Evolutionary conservation across 2,888 invertebrate genomes (phyloP), one percentile per base, ranked within the genome.

Genomic region (Tetranychus truncatus): DNA sequence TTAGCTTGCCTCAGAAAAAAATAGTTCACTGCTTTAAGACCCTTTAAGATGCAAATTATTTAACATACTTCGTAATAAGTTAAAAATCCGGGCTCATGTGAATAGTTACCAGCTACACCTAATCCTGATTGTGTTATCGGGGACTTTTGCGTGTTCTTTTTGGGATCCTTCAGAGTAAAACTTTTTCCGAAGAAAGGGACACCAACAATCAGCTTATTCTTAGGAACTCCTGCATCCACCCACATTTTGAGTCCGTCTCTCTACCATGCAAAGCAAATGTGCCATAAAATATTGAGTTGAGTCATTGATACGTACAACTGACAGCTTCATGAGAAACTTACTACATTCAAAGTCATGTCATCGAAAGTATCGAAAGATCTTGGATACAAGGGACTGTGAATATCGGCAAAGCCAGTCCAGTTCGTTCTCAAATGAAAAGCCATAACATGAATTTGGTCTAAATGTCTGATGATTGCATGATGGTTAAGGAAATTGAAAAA

Each of bases 331-430:
- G 34, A 34, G 74, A 72, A 80, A 86, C 89, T 84, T 84, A 91
- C 92, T 82, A 93, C 92, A 82, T 93, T 93, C 45, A 93, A 86
- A 82, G 89, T 90, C 81, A 91, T 92, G 81, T 92, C 92, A 24
- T 91, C 91, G 86, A 89, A 92, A 81, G 92, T 91, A 82, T 93
- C 92, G 80, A 80, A 78, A 0, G 91, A 90, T 72, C 93, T 86
- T 81, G 88, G 90, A 82, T 91, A 91, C 0, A 93, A 84, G 1
- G 92, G 91, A 80, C 92, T 92, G 81, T 93, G 93, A 0, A 89
- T 88, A 81, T 93, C 92, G 0, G 92, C 92, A 81, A 92, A 92
- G n/a, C 92, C 92, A 1, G 90, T 92, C 92, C 92, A 92, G 82
- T 80, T 80, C 20, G 81, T 81, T 74, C 81, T 78, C 45, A 81